These are phyloP conservation scores for Dromiciops gliroides DNA, from an alignment of 2,113 vertebrate species.

Conservation along the genomic window DNA sequence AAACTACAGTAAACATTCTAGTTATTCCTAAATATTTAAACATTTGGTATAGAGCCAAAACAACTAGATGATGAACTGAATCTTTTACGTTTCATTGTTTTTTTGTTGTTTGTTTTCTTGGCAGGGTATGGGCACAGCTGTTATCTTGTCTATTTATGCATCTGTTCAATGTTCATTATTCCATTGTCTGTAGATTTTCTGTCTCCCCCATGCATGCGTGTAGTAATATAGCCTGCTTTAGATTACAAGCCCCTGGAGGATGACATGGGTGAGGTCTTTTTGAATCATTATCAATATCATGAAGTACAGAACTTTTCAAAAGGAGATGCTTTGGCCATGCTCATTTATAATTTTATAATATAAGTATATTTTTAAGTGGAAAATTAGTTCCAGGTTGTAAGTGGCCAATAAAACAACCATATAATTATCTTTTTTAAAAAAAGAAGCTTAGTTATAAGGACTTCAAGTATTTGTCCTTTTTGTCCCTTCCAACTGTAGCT, in stretches of 20 bases:
- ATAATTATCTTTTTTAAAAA: background rate
- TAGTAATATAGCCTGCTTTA: background rate
- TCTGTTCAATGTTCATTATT: background rate
- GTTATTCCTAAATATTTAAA: slow-evolving; percentile 9
- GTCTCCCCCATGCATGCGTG: background rate
- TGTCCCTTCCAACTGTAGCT: background rate
- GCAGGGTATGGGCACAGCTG: background rate
- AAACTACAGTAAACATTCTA: slow-evolving; percentile 7
- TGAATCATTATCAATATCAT: background rate
- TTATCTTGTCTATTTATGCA: background rate
- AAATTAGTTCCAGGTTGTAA: background rate
- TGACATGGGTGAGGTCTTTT: background rate
- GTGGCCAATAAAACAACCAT: background rate
- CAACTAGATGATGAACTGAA: background rate
- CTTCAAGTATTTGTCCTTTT: background rate
- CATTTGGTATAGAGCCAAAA: slow-evolving; percentile 23
- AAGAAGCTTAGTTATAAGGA: background rate
- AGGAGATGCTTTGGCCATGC: slow-evolving; percentile 14
- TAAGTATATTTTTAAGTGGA: background rate
- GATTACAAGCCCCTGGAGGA: background rate
- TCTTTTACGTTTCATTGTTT: slow-evolving; percentile 2
- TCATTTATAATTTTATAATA: no score
- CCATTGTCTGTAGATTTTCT: background rate
- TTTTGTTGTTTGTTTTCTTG: background rate
- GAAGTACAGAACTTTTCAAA: background rate